Percentiles rank a stretch among this genome's conserved stretches.
These are phyloP conservation scores for Psococerastis gibbosa DNA, from an alignment of 2,888 invertebrate genomes.

Conservation along the genomic window DNA sequence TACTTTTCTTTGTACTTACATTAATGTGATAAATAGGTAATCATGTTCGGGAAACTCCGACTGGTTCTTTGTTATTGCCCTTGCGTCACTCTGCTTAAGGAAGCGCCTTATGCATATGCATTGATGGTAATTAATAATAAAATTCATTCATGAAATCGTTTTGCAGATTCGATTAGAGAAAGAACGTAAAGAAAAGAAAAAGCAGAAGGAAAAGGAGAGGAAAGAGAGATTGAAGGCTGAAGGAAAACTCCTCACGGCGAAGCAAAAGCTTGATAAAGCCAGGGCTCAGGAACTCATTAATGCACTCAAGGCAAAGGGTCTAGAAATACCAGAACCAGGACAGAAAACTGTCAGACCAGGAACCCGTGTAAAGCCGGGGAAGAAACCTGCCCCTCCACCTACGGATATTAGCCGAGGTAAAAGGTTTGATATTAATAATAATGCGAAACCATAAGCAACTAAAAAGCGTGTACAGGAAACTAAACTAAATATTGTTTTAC, in stretches of 20 bases:
- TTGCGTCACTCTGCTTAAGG: too few relatives aligned
- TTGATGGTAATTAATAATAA: too few relatives aligned
- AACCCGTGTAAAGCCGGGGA: constrained; percentile 8
- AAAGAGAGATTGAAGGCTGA: constrained; percentile 90
- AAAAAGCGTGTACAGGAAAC: too few relatives aligned
- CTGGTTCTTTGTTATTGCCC: too few relatives aligned
- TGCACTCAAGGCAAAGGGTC: constrained; percentile 71
- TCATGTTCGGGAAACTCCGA: too few relatives aligned
- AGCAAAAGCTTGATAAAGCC: constrained; percentile 80
- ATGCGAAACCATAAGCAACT: too few relatives aligned
- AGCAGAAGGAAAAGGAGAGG: constrained; percentile 79
- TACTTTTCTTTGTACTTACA: too few relatives aligned
- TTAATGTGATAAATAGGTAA: too few relatives aligned
- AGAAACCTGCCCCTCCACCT: neutral
- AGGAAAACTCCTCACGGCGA: constrained; percentile 81
- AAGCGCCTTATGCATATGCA: too few relatives aligned
- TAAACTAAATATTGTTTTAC: too few relatives aligned
- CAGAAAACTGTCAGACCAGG: constrained; percentile 26
- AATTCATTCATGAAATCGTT: neutral
- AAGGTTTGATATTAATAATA: too few relatives aligned
- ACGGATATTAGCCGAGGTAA: too few relatives aligned
- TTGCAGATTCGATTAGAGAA: constrained; percentile 51
- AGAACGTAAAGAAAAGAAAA: constrained; percentile 73
- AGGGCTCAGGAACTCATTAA: constrained; percentile 79
- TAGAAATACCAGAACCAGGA: constrained; percentile 56